Conservation (phyloP, 2,888 invertebrate species). For the Drosophila anomalata region DNA sequence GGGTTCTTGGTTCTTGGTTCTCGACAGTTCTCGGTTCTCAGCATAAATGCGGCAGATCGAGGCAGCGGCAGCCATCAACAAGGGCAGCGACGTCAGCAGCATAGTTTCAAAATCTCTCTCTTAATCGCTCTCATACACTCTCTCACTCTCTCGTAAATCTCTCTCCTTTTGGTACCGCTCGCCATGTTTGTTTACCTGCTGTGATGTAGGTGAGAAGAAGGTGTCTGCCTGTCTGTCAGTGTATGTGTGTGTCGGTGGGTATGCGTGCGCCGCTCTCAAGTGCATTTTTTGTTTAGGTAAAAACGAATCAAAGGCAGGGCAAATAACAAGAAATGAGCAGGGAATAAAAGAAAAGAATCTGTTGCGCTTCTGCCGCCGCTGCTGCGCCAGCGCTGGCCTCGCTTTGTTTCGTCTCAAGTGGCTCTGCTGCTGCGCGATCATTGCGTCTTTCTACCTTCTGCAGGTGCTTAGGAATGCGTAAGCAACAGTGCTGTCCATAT, state of each 20-base stretch:
- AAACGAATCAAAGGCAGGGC: conserved; percentile 77
- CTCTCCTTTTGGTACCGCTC: conserved; percentile 25
- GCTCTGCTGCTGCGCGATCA: conserved; percentile 52
- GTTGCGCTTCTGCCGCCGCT: conserved; percentile 58
- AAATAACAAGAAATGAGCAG: conserved; percentile 68
- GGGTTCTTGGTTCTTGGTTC: conserved; percentile 32
- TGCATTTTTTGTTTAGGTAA: conserved; percentile 79
- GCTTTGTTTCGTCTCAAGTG: conserved; percentile 76
- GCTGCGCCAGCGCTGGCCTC: conserved; percentile 15
- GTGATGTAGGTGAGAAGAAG: conserved; percentile 13
- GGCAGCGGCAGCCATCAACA: conserved; percentile 52
- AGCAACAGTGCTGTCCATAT: conserved; percentile 17
- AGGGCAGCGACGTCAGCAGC: conserved; percentile 53
- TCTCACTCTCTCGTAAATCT: conserved; percentile 21
- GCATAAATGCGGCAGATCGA: conserved; percentile 60
- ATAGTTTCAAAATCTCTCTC: conserved; percentile 52
- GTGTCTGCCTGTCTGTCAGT: conserved; percentile 8
- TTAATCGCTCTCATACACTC: conserved; percentile 14
- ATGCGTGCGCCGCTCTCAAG: conserved; percentile 65
- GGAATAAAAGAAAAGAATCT: conserved; percentile 65
- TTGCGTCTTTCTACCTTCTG: conserved; percentile 46
- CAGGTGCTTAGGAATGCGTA: conserved; percentile 77
- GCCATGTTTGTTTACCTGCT: conserved; percentile 75
- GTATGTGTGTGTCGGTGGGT: conserved; percentile 4
- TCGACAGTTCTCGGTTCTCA: conserved; percentile 72